Conservation (phyloP, 1,140 invertebrate species). For the Atta texana region DNA sequence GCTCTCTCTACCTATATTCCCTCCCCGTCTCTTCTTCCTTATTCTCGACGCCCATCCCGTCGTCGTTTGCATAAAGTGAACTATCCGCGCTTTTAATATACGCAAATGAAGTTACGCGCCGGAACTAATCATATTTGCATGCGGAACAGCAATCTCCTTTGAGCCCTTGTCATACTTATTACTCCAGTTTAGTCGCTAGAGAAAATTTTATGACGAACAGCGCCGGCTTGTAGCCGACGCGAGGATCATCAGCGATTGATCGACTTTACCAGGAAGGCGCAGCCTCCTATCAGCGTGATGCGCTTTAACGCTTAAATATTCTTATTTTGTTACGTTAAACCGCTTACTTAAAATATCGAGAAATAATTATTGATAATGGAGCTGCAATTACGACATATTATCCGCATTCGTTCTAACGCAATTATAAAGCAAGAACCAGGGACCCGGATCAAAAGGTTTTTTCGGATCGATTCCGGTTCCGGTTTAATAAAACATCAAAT, state of each 20-base stretch:
- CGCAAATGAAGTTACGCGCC: slow-evolving; percentile 84
- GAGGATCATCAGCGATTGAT: slow-evolving; percentile 45
- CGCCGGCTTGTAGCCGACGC: slow-evolving; percentile 10
- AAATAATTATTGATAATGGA: slow-evolving; percentile 9
- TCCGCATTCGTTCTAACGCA: not conserved
- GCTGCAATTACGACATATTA: not conserved
- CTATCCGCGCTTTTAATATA: slow-evolving; percentile 83
- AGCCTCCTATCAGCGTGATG: not conserved
- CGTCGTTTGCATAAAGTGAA: slow-evolving; percentile 81
- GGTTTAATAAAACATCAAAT: too few species aligned
- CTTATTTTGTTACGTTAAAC: not conserved
- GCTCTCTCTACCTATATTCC: slow-evolving; percentile 2
- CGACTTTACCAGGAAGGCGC: not conserved
- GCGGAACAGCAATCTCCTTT: slow-evolving; percentile 83
- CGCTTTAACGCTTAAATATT: not conserved
- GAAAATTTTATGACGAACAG: slow-evolving; percentile 64
- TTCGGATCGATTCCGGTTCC: too few species aligned
- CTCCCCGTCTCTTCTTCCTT: not conserved
- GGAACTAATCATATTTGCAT: slow-evolving; percentile 86
- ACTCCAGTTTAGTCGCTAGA: slow-evolving; percentile 69
- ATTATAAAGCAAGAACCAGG: not conserved
- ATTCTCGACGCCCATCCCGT: slow-evolving; percentile 59
- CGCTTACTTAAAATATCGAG: not conserved
- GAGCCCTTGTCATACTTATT: slow-evolving; percentile 78
- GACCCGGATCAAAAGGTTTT: too few species aligned